Evolutionary conservation across 2,113 vertebrate species (phyloP).

Genomic region (Cariama cristata): DNA sequence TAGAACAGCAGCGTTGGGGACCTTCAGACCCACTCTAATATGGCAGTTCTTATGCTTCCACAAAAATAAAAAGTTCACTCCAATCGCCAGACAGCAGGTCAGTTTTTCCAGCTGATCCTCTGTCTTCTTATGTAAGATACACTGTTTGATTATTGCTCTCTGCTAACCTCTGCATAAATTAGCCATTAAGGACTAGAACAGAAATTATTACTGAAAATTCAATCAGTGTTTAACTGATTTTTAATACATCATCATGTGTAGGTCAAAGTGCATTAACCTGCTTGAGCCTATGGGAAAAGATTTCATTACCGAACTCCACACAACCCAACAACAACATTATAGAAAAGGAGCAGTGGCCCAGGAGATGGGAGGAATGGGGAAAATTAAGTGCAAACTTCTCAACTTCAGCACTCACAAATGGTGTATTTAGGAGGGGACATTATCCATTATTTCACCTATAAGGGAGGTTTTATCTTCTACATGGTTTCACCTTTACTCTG

Average conservation of each 20-base stretch:
- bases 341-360: neutral
- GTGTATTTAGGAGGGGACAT: neutral
- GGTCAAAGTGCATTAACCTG: constrained; percentile 6
- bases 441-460: neutral
- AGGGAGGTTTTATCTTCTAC: neutral
- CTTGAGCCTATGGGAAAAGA: neutral
- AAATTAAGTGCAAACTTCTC: neutral
- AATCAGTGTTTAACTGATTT: neutral
- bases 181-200: neutral
- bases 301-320: neutral
- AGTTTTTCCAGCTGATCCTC: constrained; percentile 23
- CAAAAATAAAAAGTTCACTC: neutral
- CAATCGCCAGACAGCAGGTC: neutral
- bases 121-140: constrained; percentile 13
- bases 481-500: neutral
- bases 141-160: neutral
- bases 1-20: neutral
- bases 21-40: neutral
- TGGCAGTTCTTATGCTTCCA: neutral
- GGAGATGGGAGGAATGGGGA: neutral
- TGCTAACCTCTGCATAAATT: constrained; percentile 31
- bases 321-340: neutral
- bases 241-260: neutral
- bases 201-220: constrained; percentile 38
- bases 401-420: neutral